Base-by-base conservation (phyloP, 2,888 invertebrate species). In the Dinocampus coccinellae region DNA sequence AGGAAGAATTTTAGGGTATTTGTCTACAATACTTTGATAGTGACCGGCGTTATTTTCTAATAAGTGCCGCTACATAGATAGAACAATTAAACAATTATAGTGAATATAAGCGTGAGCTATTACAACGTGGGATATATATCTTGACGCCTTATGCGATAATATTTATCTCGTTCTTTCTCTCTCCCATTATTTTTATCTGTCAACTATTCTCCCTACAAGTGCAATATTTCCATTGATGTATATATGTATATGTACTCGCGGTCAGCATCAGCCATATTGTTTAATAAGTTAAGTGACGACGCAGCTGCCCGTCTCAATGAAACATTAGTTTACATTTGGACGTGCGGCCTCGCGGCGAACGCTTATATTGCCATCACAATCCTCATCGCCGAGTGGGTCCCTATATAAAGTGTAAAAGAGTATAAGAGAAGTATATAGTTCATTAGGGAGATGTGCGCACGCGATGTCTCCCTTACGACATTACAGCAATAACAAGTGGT, bases 261-360 rank as follows among this genome's bases (percentile, higher is more conserved):
- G 74, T 78, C 62, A 66, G 79, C 16, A 11, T 26, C 79, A 78
- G 83, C 82, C 84, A 82, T 83, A 79, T 82, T 84, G 85, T 84
- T 85, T 86, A 85, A 85, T 86, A 85, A 86, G 85, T 85, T 85
- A 86, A 86, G 85, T 85, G 85, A 84, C 82, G 84, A 81, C 85
- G 85, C 85, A 85, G 85, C 85, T 85, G 85, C 84, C 82, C 81
- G 80, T 83, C 84, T 85, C 85, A 85, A 86, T 85, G 86, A 86
- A 85, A 83, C 85, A 85, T 86, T 85, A 85, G 85, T 84, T 84
- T 81, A 84, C 81, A 80, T 82, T 77, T 83, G 81, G 77, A 78
- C 76, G 76, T 74, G 70, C 75, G 69, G 75, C 58, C 72, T 72
- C 73, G 57, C 61, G 29, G 26, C 63, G 29, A 71, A 58, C 62